Evolutionary conservation across 2,113 vertebrate genomes (phyloP), one percentile per base, ranked within the genome.

Genomic region (Labeo catla): DNA sequence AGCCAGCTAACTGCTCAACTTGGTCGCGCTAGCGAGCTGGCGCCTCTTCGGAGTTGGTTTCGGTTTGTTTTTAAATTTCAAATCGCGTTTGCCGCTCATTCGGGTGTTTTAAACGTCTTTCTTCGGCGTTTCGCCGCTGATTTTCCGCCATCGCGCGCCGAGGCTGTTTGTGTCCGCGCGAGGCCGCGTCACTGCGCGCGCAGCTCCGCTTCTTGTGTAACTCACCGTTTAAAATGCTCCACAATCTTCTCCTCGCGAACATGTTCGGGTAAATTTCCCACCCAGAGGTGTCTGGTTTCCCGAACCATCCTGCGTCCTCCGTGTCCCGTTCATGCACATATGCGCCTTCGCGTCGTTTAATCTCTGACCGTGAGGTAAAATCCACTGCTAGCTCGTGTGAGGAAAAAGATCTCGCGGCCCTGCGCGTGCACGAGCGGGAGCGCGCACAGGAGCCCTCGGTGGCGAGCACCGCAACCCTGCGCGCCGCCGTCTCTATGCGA

Each of bases 231-330:
- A 94, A 99, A 99, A 96, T 99, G 97, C 91, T 99, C 98, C 94
- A 99, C 97, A 90, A 99, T 99, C 91, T 99, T 99, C 93, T 99
- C 98, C 90, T 99, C 98, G 91, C 98, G 97, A 89, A 99, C 98
- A 89, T 98, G 98, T 96, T 99, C 98, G 94, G 98, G 98, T 94
- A 99, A 96, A 95, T 99, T 99, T 93, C 98, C 98, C 96, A 99
- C 98, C 98, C 98, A 99, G 87, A 99, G 97, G 94, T 99, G 98
- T 95, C 98, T 97, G 96, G 98, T 99, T 96, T 99, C 98, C 96
- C 98, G 97, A 93, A 98, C 97, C 98, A 99, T 99, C 94, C 93
- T 99, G 96, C 89, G 91, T 76, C 86, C 86, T 76, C 79, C 82
- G 91, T 90, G 74, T 84, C 93, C 94, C 93, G 89, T 93, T 91